Conservation (phyloP, 2,888 invertebrate genomes). For the Drosophila greeni region DNA sequence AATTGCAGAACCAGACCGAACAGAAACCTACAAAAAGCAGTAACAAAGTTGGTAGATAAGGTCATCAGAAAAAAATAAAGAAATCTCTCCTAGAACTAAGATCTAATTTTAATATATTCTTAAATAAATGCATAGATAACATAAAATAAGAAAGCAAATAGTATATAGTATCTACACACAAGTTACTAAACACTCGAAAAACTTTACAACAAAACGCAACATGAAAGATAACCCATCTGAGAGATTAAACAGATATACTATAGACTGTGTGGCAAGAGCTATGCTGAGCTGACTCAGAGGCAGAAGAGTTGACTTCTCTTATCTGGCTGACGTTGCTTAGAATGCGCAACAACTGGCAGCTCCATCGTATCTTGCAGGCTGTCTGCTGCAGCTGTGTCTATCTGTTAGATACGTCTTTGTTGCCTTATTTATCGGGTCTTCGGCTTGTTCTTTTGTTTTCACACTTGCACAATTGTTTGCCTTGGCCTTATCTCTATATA, state of each 20-base stretch:
- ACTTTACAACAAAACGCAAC: not conserved
- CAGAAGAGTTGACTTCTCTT: constrained; percentile 33
- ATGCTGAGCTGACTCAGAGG: not conserved
- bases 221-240: constrained; percentile 17
- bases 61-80: not conserved
- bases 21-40: constrained; percentile 9
- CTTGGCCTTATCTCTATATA: constrained; percentile 29
- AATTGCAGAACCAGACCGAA: constrained; percentile 46
- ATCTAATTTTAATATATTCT: too few species aligned
- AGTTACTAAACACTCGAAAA: not conserved
- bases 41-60: constrained; percentile 7
- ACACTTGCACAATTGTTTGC: constrained; percentile 58
- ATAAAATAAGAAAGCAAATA: too few species aligned
- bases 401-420: constrained; percentile 37
- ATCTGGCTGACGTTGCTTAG: constrained; percentile 46
- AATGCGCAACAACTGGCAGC: constrained; percentile 42
- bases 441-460: constrained; percentile 45
- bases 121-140: not conserved
- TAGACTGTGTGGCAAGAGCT: not conserved
- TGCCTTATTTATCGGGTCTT: constrained; percentile 48
- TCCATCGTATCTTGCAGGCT: constrained; percentile 27
- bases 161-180: too few species aligned
- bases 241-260: constrained; percentile 7
- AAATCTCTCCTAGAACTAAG: not conserved
- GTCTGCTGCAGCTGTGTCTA: constrained; percentile 30